These are phyloP conservation scores for Nibea albiflora DNA, from an alignment of 2,113 vertebrate species.

Conservation along the genomic window DNA sequence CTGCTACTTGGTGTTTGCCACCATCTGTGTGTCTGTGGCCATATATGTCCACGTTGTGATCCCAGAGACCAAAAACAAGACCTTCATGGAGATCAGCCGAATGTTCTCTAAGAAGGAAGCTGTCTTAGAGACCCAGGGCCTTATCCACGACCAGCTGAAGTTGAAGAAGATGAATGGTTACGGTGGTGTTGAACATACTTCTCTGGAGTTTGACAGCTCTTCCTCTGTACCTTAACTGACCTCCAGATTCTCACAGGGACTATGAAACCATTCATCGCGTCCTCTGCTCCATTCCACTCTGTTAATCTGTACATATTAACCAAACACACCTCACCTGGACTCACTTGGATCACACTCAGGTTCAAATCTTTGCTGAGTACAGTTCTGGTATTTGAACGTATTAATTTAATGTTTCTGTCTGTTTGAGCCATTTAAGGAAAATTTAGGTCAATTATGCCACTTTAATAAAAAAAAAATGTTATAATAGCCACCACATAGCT, in stretches of 20 bases:
- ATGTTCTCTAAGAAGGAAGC: constrained; percentile 85
- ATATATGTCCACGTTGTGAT: constrained; percentile 86
- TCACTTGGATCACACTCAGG: constrained; percentile 17
- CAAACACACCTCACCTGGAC: constrained; percentile 10
- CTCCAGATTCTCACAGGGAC: neutral
- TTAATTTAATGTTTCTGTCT: neutral
- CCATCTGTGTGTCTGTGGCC: constrained; percentile 86
- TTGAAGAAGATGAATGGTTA: constrained; percentile 88
- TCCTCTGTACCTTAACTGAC: constrained; percentile 71
- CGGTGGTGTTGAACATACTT: constrained; percentile 83
- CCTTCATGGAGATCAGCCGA: constrained; percentile 92
- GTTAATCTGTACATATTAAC: neutral
- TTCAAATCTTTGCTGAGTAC: constrained; percentile 1
- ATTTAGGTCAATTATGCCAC: neutral
- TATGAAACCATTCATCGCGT: neutral
- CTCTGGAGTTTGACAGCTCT: constrained; percentile 83
- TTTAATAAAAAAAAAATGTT: neutral
- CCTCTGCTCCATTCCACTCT: neutral
- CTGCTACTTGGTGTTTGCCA: constrained; percentile 90
- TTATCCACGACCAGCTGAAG: constrained; percentile 75
- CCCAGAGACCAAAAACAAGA: constrained; percentile 93
- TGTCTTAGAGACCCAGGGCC: constrained; percentile 62
- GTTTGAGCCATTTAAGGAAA: neutral
- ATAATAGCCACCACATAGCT: neutral
- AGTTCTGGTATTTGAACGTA: neutral